Conservation (phyloP, 2,113 vertebrate genomes). For the Tretioscincus oriximinensis region DNA sequence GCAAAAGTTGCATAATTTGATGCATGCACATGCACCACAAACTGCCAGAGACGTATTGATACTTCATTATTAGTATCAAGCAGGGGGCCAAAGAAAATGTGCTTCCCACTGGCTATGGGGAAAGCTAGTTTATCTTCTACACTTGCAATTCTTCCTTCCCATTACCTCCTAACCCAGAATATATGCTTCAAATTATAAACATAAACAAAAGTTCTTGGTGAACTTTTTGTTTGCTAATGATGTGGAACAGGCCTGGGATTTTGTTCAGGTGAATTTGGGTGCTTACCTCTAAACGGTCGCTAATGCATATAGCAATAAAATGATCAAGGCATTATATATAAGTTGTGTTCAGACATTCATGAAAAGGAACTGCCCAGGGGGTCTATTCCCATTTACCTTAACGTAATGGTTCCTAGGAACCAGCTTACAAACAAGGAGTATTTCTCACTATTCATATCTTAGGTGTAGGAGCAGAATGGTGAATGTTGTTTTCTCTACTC, state of each 20-base stretch:
- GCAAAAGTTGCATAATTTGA: slow-evolving; percentile 63
- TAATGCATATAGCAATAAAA: not conserved
- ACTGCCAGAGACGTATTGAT: slow-evolving; percentile 43
- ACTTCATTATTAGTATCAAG: slow-evolving; percentile 65
- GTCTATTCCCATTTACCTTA: too few relatives aligned
- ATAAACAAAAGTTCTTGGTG: not conserved
- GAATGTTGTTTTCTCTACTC: too few relatives aligned
- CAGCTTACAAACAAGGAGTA: too few relatives aligned
- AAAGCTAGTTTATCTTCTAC: slow-evolving; percentile 48
- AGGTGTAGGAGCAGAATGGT: too few relatives aligned
- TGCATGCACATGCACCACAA: slow-evolving; percentile 47
- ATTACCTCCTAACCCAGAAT: slow-evolving; percentile 9
- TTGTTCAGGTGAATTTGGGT: not conserved
- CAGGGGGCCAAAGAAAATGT: slow-evolving; percentile 51
- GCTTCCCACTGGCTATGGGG: slow-evolving; percentile 50
- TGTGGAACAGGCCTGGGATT: not conserved
- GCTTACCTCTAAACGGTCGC: not conserved
- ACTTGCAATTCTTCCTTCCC: slow-evolving; percentile 45
- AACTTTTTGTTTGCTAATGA: not conserved
- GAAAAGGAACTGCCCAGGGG: too few relatives aligned
- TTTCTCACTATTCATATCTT: too few relatives aligned
- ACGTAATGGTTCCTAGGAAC: too few relatives aligned
- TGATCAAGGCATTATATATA: not conserved
- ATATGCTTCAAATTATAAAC: slow-evolving; percentile 39
- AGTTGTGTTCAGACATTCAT: too few relatives aligned